A percentile compares a stretch with the other conserved stretches of the same genome.
phyloP scores from a whole-genome alignment of 1,140 invertebrate genomes.

The Neodiprion lecontei region DNA sequence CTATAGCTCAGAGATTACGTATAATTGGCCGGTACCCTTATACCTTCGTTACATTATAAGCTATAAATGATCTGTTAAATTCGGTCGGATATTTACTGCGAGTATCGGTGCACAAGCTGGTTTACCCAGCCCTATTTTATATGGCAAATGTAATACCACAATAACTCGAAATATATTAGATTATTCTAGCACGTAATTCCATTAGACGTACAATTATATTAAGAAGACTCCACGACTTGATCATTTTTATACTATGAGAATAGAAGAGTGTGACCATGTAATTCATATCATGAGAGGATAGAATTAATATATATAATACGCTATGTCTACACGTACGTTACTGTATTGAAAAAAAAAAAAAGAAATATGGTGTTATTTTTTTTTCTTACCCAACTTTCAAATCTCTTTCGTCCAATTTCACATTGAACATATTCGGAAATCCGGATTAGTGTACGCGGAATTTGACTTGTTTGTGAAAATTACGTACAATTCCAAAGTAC shows the following conservation, averaged over 20 bases:
- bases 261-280: constrained; percentile 4
- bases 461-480: no score
- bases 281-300: background rate
- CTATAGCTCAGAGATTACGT: no score
- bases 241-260: constrained; percentile 6
- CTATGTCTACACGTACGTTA: background rate
- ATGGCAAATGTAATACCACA: background rate
- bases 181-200: background rate
- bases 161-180: background rate
- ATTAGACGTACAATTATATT: background rate
- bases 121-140: background rate
- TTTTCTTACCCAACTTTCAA: no score
- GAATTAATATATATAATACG: background rate
- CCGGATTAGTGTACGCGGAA: no score
- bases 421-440: no score
- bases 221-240: background rate
- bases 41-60: no score
- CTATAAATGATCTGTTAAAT: no score
- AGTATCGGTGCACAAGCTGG: background rate
- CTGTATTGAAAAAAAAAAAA: background rate
- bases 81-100: no score
- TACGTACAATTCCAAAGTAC: no score
- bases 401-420: no score
- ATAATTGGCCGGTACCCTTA: no score
- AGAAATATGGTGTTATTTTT: no score